phyloP scores from a whole-genome alignment of 2,797 vertebrate species.

The Hypotaenidia okinawae region DNA sequence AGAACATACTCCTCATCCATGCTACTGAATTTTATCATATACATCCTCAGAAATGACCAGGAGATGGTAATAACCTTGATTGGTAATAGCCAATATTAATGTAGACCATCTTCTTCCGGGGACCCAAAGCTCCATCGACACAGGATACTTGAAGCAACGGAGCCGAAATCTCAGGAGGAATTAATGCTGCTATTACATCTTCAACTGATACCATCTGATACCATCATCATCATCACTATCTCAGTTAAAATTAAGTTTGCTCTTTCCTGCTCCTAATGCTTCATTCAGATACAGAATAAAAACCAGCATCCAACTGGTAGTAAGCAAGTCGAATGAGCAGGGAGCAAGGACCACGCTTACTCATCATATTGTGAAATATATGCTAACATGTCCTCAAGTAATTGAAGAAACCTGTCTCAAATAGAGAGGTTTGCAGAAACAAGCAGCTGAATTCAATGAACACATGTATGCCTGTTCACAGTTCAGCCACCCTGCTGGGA shows the following conservation, averaged over 20 bases:
- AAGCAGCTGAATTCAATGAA: background rate
- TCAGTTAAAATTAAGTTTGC: background rate
- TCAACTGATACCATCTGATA: background rate
- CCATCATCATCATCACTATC: background rate
- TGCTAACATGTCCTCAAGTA: background rate
- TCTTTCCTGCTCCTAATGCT: background rate
- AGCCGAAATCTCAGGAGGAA: background rate
- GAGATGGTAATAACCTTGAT: background rate
- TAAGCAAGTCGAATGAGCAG: background rate
- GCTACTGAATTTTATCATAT: background rate
- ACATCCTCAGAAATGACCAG: background rate
- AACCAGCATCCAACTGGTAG: background rate
- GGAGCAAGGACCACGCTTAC: background rate
- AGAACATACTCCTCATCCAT: background rate
- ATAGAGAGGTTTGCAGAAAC: background rate
- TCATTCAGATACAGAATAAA: accelerated
- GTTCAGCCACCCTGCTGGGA: background rate
- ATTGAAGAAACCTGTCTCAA: background rate
- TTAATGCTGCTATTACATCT: background rate
- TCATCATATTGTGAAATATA: background rate
- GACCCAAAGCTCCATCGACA: background rate
- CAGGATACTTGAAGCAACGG: background rate
- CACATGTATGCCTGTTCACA: background rate
- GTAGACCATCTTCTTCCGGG: background rate
- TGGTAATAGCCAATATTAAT: background rate